These are phyloP conservation scores for Scaptomyza graminum DNA, from an alignment of 1,140 invertebrate genomes.

Conservation along the genomic window DNA sequence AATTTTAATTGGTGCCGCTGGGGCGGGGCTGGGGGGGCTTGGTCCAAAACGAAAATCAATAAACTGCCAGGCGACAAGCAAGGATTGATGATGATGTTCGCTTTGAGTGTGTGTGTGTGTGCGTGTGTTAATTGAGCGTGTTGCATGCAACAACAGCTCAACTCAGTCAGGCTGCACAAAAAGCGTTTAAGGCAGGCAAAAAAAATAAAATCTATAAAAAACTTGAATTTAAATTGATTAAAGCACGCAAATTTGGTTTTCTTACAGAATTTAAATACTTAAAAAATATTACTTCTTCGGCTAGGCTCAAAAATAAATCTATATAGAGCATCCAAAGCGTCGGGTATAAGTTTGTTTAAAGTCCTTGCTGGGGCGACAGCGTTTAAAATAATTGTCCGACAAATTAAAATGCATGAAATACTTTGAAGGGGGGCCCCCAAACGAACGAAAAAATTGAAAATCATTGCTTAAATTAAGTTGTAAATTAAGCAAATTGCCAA, in stretches of 20 bases:
- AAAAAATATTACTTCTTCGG: too few relatives aligned
- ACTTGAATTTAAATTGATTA: too few relatives aligned
- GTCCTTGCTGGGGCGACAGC: constrained; percentile 15
- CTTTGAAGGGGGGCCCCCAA: not conserved
- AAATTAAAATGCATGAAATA: constrained; percentile 64
- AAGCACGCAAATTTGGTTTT: too few relatives aligned
- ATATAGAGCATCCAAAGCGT: constrained; percentile 10
- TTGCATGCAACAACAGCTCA: constrained; percentile 42
- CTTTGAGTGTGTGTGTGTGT: constrained; percentile 6
- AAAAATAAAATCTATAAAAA: too few relatives aligned
- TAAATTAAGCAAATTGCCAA: constrained; percentile 69
- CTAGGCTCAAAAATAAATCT: too few relatives aligned
- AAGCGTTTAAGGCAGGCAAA: not conserved
- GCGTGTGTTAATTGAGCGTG: constrained; percentile 59
- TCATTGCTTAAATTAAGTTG: constrained; percentile 71
- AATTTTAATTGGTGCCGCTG: constrained; percentile 59
- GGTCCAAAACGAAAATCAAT: constrained; percentile 61
- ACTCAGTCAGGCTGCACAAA: not conserved
- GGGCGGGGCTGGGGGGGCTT: too few relatives aligned
- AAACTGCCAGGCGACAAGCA: constrained; percentile 51
- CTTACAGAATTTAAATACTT: too few relatives aligned
- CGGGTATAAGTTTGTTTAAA: not conserved
- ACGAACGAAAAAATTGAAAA: constrained; percentile 51
- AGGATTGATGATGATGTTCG: constrained; percentile 9
- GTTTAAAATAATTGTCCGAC: constrained; percentile 65